A percentile compares a stretch with the other conserved stretches of the same genome.
phyloP scores from a whole-genome alignment of 2,888 invertebrate species.

The Coremacera marginata region DNA sequence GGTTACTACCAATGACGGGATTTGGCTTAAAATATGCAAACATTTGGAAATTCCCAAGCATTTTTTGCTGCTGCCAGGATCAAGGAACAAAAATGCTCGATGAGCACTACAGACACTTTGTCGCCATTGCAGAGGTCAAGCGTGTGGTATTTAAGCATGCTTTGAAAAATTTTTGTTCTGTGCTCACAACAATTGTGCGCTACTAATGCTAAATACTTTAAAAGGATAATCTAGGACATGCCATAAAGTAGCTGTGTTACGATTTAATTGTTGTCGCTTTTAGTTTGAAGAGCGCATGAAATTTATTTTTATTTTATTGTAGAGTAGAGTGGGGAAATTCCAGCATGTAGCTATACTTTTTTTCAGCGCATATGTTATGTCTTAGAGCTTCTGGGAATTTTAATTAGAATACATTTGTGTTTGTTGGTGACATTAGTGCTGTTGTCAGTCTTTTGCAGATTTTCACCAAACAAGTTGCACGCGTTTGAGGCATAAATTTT shows the following conservation, averaged over 20 bases:
- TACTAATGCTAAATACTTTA: constrained; percentile 5
- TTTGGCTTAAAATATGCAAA: constrained; percentile 37
- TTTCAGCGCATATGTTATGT: not conserved
- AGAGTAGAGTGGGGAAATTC: not conserved
- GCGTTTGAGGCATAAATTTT: not conserved
- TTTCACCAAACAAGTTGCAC: not conserved
- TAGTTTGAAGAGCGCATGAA: constrained; percentile 5
- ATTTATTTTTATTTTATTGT: not conserved
- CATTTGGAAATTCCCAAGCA: constrained; percentile 34
- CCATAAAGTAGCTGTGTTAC: not conserved
- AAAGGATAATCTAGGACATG: constrained; percentile 22
- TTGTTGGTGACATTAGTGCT: not conserved
- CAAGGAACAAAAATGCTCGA: not conserved
- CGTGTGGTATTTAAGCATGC: not conserved
- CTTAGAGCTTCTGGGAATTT: not conserved
- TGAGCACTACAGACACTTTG: constrained; percentile 13
- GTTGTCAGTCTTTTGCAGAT: not conserved
- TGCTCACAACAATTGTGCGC: not conserved
- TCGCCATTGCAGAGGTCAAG: constrained; percentile 20
- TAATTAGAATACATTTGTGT: not conserved
- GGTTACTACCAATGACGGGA: not conserved
- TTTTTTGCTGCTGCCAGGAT: not conserved
- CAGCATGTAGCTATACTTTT: not conserved
- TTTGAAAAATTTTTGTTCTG: not conserved
- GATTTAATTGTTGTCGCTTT: not conserved